Conservation (phyloP, 2,888 invertebrate genomes). For the Standfussiana lucernea region DNA sequence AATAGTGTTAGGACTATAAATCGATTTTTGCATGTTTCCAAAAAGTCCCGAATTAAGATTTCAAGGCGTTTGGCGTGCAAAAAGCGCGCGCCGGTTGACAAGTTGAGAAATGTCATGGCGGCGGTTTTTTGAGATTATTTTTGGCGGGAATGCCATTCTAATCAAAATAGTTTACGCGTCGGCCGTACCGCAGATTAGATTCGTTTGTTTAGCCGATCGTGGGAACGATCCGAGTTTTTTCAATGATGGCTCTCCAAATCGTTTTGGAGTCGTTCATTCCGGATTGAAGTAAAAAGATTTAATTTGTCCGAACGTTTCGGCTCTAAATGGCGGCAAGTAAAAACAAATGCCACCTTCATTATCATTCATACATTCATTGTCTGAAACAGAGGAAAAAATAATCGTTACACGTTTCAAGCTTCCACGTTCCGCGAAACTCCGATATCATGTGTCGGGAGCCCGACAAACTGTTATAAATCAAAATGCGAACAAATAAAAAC, state of each 20-base stretch:
- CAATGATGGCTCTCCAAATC: conserved; percentile 64
- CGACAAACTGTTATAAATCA: conserved; percentile 88
- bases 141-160: conserved; percentile 89
- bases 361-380: conserved; percentile 60
- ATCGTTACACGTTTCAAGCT: conserved; percentile 61
- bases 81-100: conserved; percentile 85
- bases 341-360: conserved; percentile 62
- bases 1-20: conserved; percentile 83
- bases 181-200: conserved; percentile 71
- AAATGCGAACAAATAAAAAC: conserved; percentile 88
- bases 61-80: conserved; percentile 84
- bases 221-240: conserved; percentile 81
- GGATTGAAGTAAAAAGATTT: conserved; percentile 67
- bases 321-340: conserved; percentile 55
- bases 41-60: conserved; percentile 87
- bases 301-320: conserved; percentile 61
- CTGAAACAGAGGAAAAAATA: conserved; percentile 60
- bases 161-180: conserved; percentile 90
- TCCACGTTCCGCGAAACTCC: conserved; percentile 64
- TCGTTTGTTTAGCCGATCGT: conserved; percentile 79
- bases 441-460: conserved; percentile 72
- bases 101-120: conserved; percentile 87
- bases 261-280: conserved; percentile 70
- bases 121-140: conserved; percentile 81
- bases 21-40: conserved; percentile 72